Percentiles rank a stretch among this genome's conserved stretches.
Evolutionary conservation across 2,888 invertebrate genomes (phyloP).

Genomic region (Drosophila yooni): DNA sequence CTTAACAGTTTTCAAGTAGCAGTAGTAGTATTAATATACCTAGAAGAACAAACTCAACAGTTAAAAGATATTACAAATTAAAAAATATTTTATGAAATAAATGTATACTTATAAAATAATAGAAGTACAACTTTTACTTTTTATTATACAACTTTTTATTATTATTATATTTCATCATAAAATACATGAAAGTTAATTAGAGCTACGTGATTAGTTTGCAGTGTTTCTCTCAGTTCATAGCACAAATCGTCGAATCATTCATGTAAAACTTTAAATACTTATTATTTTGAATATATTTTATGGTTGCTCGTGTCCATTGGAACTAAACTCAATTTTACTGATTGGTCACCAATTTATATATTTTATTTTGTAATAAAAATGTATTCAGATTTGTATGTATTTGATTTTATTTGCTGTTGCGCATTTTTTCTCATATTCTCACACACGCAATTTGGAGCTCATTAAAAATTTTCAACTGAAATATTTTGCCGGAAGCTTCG

Average conservation of each 20-base stretch:
- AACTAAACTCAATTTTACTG: conserved; percentile 21
- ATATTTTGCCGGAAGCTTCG: conserved; percentile 74
- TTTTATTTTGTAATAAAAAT: conserved; percentile 40
- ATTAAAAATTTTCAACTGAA: conserved; percentile 81
- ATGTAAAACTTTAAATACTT: not conserved
- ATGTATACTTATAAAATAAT: not conserved
- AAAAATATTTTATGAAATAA: not conserved
- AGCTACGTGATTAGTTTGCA: not conserved
- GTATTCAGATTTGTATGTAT: conserved; percentile 20
- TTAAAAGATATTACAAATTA: not conserved
- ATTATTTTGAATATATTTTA: not conserved
- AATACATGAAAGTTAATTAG: not conserved
- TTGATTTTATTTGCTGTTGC: conserved; percentile 34
- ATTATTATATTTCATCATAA: not conserved
- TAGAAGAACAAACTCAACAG: not conserved
- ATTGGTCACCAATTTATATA: conserved; percentile 21
- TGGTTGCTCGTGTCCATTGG: not conserved
- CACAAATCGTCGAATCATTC: not conserved
- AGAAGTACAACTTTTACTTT: not conserved
- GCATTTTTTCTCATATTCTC: conserved; percentile 35
- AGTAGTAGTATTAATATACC: not conserved
- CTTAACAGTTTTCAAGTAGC: not conserved
- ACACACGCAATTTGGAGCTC: conserved; percentile 69
- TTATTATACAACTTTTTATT: no score
- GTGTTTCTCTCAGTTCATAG: not conserved